Conservation (phyloP, 2,797 vertebrate genomes). For the Gobionotothen gibberifrons region DNA sequence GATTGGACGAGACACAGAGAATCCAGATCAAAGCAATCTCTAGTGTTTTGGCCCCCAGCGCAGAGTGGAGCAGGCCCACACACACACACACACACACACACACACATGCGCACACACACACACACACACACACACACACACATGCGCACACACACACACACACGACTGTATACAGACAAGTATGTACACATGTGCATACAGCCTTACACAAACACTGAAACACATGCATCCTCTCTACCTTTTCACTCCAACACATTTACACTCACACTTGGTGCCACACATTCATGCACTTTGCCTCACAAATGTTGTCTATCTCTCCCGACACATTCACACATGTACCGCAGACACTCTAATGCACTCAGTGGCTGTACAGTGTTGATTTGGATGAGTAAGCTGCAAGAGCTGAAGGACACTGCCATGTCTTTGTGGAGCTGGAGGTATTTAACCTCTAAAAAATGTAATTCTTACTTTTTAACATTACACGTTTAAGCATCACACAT, state of each 20-base stretch:
- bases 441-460: slow-evolving; percentile 9
- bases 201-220: slow-evolving; percentile 51
- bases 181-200: slow-evolving; percentile 48
- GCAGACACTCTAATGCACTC: slow-evolving; percentile 62
- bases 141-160: slow-evolving; percentile 40
- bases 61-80: slow-evolving; percentile 81
- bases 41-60: slow-evolving; percentile 88
- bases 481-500: not conserved
- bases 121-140: slow-evolving; percentile 57
- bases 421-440: slow-evolving; percentile 20
- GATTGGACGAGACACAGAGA: slow-evolving; percentile 89
- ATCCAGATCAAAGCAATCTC: slow-evolving; percentile 91
- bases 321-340: slow-evolving; percentile 63
- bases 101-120: slow-evolving; percentile 53
- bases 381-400: slow-evolving; percentile 50
- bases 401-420: slow-evolving; percentile 47
- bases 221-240: slow-evolving; percentile 71
- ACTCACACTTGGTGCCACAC: slow-evolving; percentile 65
- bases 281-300: slow-evolving; percentile 59
- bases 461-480: not conserved
- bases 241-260: slow-evolving; percentile 64
- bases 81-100: slow-evolving; percentile 64
- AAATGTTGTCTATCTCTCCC: slow-evolving; percentile 51
- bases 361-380: slow-evolving; percentile 49
- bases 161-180: slow-evolving; percentile 57